Base-by-base conservation (phyloP, 2,797 vertebrate genomes). In the Botia kubotai region DNA sequence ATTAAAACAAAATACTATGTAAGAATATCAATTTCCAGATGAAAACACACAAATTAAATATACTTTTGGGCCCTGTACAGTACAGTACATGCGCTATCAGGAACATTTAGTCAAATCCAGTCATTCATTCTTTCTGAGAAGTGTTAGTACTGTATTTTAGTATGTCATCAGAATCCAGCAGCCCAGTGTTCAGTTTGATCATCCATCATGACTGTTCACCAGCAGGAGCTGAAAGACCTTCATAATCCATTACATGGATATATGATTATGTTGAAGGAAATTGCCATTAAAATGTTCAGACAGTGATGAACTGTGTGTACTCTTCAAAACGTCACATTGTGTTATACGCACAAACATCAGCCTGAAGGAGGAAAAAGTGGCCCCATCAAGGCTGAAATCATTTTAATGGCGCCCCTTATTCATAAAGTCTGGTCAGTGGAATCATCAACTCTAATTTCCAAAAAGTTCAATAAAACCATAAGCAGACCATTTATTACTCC, bases 171-270 rank as follows among this genome's bases (percentile, higher is more conserved):
- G 19, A 55, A 57, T 77, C 43, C 65, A 57, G 33, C 21, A 7
- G 26, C n/a, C 17, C 26, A 33, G 23, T 36, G 17, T 29, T 29
- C n/a, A 36, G 66, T 75, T 67, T 73, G 52, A 70, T 52, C 65
- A 87, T 88, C 83, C 83, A 87, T 87, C 86, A 85, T 62, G 26
- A 36, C 72, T 60, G 66, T 53, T 70, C 62, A 16, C 21, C 52
- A 70, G 62, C 57, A 43, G 66, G 74, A 58, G 69, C 69, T 74
- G 36, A 72, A 67, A 80, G 79, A 86, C 77, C 83, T 87, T 86
- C 74, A 83, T 82, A 79, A 86, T 79, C 84, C 81, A 83, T 87
- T 86, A 84, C 85, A 82, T 83, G 81, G 86, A 86, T 82, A 87
- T 86, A 86, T 82, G 77, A 83, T 81, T 80, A 83, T 67, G 79